Base-by-base conservation (phyloP, 2,113 vertebrate genomes). In the Melanerpes formicivorus region DNA sequence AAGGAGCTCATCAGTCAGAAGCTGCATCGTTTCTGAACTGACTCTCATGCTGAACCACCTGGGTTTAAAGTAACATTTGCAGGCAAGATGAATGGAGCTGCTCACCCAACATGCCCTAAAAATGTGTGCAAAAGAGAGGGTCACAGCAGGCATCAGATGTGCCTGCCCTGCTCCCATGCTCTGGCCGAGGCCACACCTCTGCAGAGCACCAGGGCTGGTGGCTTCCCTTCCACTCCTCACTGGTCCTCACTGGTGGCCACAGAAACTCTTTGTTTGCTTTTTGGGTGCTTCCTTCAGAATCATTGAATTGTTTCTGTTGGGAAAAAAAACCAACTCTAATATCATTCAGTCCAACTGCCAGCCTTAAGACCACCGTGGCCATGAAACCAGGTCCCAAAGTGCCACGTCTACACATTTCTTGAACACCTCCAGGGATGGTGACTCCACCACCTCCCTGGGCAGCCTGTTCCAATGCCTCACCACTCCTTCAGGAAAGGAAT, bases 1-100 rank as follows among this genome's bases (percentile, higher is more conserved):
- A 91, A 59, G 67, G 81, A 60, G 30, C 93, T 93, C 92, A 82
- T 93, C 95, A 63, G 86, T 94, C 97, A 95, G 95, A 82, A 67
- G 66, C 87, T 25, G 14, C 85, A 22, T 87, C 42, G 64, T 90
- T 90, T 73, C 88, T 90, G 77, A 94, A 70, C 90, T 84, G 93
- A 78, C 93, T 95, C 83, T 93, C 54, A n/a, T 27, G 48, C 32
- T 27, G 64, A 89, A 85, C 84, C 93, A 95, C 93, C 95, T 69
- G 70, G 91, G 85, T 70, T 78, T 94, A 87, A 81, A 87, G 93
- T 63, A 92, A 90, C 91, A 63, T 90, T 92, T 71, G 77, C 72
- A 79, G 83, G 34, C 37, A 62, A 87, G 70, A 90, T 37, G 60
- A 71, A 92, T 76, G 58, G 62, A 76, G 32, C 27, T 60, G 34